Percentiles rank a stretch among this genome's conserved stretches.
These are phyloP conservation scores for Silurus glanis DNA, from an alignment of 2,113 vertebrate genomes.

Conservation along the genomic window DNA sequence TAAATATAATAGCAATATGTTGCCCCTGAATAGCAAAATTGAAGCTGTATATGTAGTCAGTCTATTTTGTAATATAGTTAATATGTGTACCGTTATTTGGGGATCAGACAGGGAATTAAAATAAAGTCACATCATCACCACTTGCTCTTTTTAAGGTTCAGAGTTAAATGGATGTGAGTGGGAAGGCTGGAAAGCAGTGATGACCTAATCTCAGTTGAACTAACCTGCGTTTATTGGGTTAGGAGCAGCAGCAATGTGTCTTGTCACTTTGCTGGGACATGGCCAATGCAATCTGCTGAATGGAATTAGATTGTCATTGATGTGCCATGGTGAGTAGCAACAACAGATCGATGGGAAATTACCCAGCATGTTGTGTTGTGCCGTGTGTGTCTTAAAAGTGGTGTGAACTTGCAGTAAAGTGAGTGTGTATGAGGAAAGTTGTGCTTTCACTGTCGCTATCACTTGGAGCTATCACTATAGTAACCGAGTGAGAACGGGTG, in stretches of 20 bases:
- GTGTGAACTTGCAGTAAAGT: constrained; percentile 51
- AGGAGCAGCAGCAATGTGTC: constrained; percentile 73
- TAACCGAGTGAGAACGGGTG: constrained; percentile 61
- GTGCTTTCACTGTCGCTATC: constrained; percentile 61
- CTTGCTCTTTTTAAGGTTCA: constrained; percentile 62
- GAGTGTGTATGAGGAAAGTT: constrained; percentile 60
- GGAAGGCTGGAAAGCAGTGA: constrained; percentile 54
- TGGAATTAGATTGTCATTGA: constrained; percentile 81
- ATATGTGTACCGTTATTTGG: constrained; percentile 27
- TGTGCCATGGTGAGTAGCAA: constrained; percentile 69
- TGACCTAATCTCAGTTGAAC: constrained; percentile 78
- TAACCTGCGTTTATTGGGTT: constrained; percentile 73
- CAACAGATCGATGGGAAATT: constrained; percentile 78
- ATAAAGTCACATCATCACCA: constrained; percentile 57
- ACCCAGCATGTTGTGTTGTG: constrained; percentile 43
- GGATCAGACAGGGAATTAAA: constrained; percentile 51
- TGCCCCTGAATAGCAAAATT: neutral
- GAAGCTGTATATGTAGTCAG: constrained; percentile 59
- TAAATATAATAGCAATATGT: neutral
- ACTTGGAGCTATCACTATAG: constrained; percentile 72
- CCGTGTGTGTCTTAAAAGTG: constrained; percentile 43
- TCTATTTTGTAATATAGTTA: constrained; percentile 10
- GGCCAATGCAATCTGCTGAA: constrained; percentile 71
- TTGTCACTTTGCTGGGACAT: constrained; percentile 77
- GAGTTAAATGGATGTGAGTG: constrained; percentile 67